Evolutionary conservation across 1,140 invertebrate species (phyloP).

Genomic region (Tachypleus tridentatus): DNA sequence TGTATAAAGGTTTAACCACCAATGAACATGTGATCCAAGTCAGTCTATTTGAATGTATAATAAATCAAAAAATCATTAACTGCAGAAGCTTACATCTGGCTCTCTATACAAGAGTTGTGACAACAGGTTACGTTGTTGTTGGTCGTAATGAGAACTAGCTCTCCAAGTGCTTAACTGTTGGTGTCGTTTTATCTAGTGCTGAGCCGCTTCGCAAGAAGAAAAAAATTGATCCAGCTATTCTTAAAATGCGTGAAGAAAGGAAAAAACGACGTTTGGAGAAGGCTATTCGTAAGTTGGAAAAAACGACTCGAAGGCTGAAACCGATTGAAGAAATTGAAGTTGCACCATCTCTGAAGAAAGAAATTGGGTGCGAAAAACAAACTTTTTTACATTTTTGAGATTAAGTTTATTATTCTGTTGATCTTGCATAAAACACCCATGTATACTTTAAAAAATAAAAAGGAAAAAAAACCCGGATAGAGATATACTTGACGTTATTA

Average conservation of each 20-base stretch:
- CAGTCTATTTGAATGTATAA: too few relatives aligned
- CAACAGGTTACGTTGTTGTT: too few relatives aligned
- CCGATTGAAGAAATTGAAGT: slow-evolving; percentile 68
- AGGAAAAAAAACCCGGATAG: too few relatives aligned
- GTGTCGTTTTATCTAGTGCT: slow-evolving; percentile 37
- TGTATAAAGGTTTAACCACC: too few relatives aligned
- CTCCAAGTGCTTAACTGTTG: too few relatives aligned
- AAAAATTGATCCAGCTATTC: slow-evolving; percentile 60
- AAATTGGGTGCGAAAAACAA: slow-evolving; percentile 14
- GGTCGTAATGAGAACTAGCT: too few relatives aligned
- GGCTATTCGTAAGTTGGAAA: slow-evolving; percentile 58
- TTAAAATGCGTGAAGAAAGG: slow-evolving; percentile 63
- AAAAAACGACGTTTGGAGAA: slow-evolving; percentile 68
- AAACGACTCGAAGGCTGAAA: slow-evolving; percentile 59
- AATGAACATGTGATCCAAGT: too few relatives aligned
- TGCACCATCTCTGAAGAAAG: slow-evolving; percentile 48
- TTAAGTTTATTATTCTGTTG: not conserved
- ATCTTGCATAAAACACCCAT: not conserved
- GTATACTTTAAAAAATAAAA: too few relatives aligned
- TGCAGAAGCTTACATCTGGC: too few relatives aligned
- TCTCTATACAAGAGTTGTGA: too few relatives aligned
- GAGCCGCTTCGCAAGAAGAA: slow-evolving; percentile 84
- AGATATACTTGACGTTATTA: too few relatives aligned
- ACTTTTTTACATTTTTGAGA: not conserved
- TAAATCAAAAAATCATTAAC: too few relatives aligned